These are phyloP conservation scores for Anthonomus grandis DNA, from an alignment of 1,140 invertebrate species.

Conservation along the genomic window DNA sequence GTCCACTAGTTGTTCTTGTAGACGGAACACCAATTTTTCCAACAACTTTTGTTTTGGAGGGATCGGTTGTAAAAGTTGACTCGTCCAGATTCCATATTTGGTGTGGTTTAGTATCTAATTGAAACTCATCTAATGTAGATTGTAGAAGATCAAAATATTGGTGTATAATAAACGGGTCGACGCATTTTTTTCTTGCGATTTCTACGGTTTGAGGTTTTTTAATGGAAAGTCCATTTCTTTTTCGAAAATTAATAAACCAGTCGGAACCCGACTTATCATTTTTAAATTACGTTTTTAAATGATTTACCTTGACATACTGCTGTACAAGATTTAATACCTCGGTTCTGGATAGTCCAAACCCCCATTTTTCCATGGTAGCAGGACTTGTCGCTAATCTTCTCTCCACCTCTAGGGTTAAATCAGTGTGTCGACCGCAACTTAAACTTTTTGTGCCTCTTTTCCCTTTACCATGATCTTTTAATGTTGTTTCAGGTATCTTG, in stretches of 20 bases:
- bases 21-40: constrained; percentile 34
- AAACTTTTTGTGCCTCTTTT: constrained; percentile 22
- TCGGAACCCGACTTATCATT: constrained; percentile 44
- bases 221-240: constrained; percentile 39
- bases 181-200: constrained; percentile 38
- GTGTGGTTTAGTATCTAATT: constrained; percentile 29
- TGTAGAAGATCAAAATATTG: constrained; percentile 37
- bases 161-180: constrained; percentile 39
- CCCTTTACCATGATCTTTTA: constrained; percentile 26
- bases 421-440: constrained; percentile 34
- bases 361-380: constrained; percentile 41
- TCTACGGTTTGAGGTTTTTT: constrained; percentile 44
- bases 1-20: constrained; percentile 36
- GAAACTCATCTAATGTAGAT: constrained; percentile 29
- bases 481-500: constrained; percentile 33
- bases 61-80: constrained; percentile 38
- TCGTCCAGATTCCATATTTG: constrained; percentile 45
- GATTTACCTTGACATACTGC: constrained; percentile 41
- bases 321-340: constrained; percentile 40
- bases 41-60: constrained; percentile 43
- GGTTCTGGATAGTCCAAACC: constrained; percentile 40
- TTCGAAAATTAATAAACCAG: constrained; percentile 45
- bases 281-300: constrained; percentile 42
- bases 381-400: constrained; percentile 34
- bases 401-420: constrained; percentile 33